A percentile compares a stretch with the other conserved stretches of the same genome.
phyloP scores from a whole-genome alignment of 2,113 vertebrate species.

The Agelaius tricolor region DNA sequence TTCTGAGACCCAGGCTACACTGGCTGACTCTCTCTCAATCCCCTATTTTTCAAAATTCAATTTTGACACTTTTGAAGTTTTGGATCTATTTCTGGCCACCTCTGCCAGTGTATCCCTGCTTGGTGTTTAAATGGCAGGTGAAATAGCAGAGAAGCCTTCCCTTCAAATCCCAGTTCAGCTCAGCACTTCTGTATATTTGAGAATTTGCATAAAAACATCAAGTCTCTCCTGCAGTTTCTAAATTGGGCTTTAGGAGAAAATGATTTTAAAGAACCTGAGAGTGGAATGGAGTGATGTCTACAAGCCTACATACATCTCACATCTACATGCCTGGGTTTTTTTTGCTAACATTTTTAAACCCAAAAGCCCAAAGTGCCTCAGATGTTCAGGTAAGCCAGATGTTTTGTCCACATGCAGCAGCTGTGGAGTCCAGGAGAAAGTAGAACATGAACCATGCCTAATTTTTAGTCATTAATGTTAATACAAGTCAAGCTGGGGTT shows the following conservation, averaged over 20 bases:
- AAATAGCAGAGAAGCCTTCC: background rate
- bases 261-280: background rate
- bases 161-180: conserved; percentile 10
- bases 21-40: background rate
- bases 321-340: background rate
- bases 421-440: background rate
- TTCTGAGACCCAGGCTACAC: background rate
- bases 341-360: background rate
- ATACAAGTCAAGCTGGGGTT: background rate
- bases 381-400: background rate
- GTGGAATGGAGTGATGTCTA: background rate
- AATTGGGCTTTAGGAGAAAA: conserved; percentile 4
- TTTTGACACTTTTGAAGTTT: background rate
- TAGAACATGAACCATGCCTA: background rate
- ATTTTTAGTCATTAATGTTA: background rate
- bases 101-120: background rate
- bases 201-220: conserved; percentile 19
- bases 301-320: background rate
- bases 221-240: background rate
- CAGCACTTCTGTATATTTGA: conserved; percentile 29
- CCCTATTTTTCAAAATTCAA: background rate
- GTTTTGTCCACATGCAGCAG: background rate
- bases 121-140: conserved; percentile 5
- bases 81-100: background rate
- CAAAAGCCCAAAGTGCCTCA: background rate